Evolutionary conservation across 2,888 invertebrate genomes (phyloP).

Genomic region (Bellardia bayeri): DNA sequence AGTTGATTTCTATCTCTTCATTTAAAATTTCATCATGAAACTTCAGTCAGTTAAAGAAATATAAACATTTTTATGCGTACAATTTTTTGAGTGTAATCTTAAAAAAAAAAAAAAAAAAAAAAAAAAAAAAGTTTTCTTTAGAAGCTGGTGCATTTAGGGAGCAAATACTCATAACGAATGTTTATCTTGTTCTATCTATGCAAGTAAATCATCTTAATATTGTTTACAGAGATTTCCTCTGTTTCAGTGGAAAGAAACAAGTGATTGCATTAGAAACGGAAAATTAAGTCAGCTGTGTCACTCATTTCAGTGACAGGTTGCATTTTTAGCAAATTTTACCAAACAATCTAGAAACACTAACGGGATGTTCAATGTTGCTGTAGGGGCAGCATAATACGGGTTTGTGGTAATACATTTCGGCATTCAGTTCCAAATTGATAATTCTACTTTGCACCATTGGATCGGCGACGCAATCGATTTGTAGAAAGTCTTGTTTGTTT

Average conservation of each 20-base stretch:
- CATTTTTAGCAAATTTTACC: no score
- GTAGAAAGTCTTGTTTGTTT: no score
- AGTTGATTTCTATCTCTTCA: conserved; percentile 39
- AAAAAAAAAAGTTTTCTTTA: not conserved
- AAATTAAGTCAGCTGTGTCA: not conserved
- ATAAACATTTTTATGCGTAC: not conserved
- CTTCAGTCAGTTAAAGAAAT: not conserved
- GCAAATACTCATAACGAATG: not conserved
- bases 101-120: no score
- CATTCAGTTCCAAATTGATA: no score
- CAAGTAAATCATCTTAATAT: conserved; percentile 27
- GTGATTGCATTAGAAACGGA: not conserved
- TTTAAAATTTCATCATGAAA: conserved; percentile 9
- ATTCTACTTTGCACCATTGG: no score
- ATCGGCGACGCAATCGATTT: no score
- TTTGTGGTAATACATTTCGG: no score
- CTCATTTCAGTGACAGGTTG: no score
- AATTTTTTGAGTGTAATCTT: conserved; percentile 18
- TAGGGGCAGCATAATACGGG: no score
- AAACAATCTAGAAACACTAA: no score
- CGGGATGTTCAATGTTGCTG: no score
- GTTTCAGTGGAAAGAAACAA: not conserved
- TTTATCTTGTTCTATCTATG: conserved; percentile 28
- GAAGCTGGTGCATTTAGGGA: not conserved
- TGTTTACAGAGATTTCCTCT: conserved; percentile 20